phyloP scores from a whole-genome alignment of 2,797 vertebrate species.

The Gambusia yucatana region DNA sequence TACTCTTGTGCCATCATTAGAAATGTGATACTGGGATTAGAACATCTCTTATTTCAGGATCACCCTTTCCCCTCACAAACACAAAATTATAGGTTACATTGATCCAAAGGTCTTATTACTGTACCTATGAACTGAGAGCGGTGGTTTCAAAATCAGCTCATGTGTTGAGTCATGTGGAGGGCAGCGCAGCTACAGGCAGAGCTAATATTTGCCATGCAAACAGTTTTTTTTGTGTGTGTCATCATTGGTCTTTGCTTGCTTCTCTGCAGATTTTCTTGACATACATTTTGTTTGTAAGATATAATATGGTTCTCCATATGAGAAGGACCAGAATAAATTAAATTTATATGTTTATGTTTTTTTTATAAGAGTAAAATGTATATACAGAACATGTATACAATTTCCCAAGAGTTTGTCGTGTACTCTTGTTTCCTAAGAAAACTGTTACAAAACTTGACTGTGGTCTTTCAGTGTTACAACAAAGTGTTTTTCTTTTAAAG shows the following conservation, averaged over 20 bases:
- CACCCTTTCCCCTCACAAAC: background rate
- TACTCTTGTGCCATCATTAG: conserved; percentile 1
- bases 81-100: conserved; percentile 50
- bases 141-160: conserved; percentile 28
- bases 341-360: background rate
- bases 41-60: conserved; percentile 10
- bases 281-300: background rate
- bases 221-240: background rate
- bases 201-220: conserved; percentile 14
- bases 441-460: background rate
- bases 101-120: conserved; percentile 53
- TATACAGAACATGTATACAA: background rate
- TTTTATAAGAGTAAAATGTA: background rate
- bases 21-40: conserved; percentile 8
- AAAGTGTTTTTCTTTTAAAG: background rate
- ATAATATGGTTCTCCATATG: no score
- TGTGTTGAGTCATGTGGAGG: conserved; percentile 32
- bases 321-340: no score
- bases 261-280: background rate
- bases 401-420: background rate
- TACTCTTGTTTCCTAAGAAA: background rate
- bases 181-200: conserved; percentile 8
- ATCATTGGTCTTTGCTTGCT: background rate
- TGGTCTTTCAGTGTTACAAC: background rate
- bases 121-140: conserved; percentile 36